phyloP scores from a whole-genome alignment of 2,797 vertebrate genomes.

The Clarias pachynema region DNA sequence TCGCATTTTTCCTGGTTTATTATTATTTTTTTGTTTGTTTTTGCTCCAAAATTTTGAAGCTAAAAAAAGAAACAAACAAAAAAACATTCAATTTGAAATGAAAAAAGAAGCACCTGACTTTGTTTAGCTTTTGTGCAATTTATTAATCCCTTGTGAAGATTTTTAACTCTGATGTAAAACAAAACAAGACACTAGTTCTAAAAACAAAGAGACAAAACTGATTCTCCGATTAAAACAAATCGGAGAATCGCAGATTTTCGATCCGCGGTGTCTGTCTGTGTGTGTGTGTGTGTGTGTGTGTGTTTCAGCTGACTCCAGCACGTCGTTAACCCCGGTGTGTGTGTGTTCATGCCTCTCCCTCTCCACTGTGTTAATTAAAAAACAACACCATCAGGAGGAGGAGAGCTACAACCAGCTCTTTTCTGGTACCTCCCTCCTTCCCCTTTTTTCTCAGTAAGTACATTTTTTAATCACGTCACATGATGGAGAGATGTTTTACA shows the following conservation, averaged over 20 bases:
- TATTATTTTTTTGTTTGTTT: too few species aligned
- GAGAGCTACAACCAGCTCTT: conserved; percentile 5
- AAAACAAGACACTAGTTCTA: background rate
- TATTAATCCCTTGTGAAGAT: background rate
- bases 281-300: conserved; percentile 8
- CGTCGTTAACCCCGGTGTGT: conserved; percentile 31
- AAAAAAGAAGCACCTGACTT: background rate
- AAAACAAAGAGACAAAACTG: background rate
- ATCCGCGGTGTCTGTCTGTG: too few species aligned
- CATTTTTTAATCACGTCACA: conserved; percentile 61
- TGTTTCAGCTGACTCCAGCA: conserved; percentile 54
- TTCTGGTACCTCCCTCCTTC: conserved; percentile 21
- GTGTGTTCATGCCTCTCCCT: conserved; percentile 43
- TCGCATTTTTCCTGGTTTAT: background rate
- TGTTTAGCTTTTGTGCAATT: background rate
- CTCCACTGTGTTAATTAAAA: conserved; percentile 73
- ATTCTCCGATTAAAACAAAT: background rate
- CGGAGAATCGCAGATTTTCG: too few species aligned
- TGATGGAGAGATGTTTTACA: conserved; percentile 69
- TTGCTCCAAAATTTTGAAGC: background rate
- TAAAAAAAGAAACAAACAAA: too few species aligned
- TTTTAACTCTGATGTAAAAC: background rate
- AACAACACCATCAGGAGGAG: conserved; percentile 72
- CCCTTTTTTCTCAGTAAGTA: conserved; percentile 40
- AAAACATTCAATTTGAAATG: background rate